Evolutionary conservation across 2,797 vertebrate genomes (phyloP), one percentile per base, ranked within the genome.

Genomic region (Chrosomus eos): DNA sequence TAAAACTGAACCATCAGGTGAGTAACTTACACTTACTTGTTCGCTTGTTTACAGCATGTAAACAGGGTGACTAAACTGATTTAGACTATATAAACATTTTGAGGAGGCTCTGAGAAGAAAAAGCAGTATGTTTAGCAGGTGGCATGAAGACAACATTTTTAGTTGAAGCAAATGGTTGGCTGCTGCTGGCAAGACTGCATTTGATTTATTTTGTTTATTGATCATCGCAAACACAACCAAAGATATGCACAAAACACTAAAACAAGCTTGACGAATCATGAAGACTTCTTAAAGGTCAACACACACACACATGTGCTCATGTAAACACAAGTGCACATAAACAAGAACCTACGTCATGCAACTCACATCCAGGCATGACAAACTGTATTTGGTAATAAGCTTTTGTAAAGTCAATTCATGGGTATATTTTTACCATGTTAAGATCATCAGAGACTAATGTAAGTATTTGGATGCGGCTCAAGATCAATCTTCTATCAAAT

Each of bases 191-290:
- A 76, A 80, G 36, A 36, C 19, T 74, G 72, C 19, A 51, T 79
- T 74, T 51, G 33, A 81, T 84, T 77, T 64, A 71, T 79, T 55
- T 28, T 3, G 71, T 86, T 71, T 87, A 55, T 74, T 87, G 33
- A 58, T 55, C 23, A 18, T n/a, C 38, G 21, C 74, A 51, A 83
- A 85, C 77, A 76, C 67, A 83, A 62, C 51, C n/a, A 38, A 53
- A 71, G 26, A 31, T 64, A 60, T 38, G 71, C 38, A 83, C 13
- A 75, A 81, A n/a, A 71, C 53, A 73, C 26, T 43, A 38, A 76
- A 58, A 85, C 71, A 83, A 33, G 40, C 40, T 9, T 40, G 73
- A 53, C 33, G 11, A 43, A 40, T 80, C 19, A n/a, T 31, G 21
- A 45, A 45, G 45, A n/a, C 73, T 53, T 43, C 23, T 51, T 55